A percentile compares a stretch with the other conserved stretches of the same genome.
phyloP scores from a whole-genome alignment of 37 sponge, comb jelly and placozoan species.

The Tethya wilhelma region DNA sequence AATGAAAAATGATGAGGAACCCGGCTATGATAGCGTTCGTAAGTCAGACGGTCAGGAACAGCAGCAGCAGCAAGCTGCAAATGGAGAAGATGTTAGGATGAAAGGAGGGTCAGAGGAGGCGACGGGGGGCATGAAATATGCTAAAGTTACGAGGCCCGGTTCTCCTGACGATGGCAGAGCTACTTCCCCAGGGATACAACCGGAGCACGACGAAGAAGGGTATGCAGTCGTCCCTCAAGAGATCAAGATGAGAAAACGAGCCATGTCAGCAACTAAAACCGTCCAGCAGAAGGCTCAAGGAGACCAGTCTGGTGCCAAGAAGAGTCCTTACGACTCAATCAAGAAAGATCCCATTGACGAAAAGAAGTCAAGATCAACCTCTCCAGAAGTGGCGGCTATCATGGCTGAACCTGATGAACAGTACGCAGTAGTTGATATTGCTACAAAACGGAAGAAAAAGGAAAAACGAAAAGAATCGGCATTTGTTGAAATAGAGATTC shows the following conservation, averaged over 20 bases:
- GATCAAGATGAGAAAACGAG: slow-evolving; percentile 59
- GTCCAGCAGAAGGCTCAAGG: neutral
- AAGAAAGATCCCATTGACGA: neutral
- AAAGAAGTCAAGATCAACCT: neutral
- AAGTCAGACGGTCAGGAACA: neutral
- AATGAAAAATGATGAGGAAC: neutral
- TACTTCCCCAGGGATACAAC: neutral
- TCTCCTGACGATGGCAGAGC: neutral
- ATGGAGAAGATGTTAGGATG: neutral
- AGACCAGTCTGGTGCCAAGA: neutral
- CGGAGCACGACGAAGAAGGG: slow-evolving; percentile 58
- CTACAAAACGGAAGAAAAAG: neutral
- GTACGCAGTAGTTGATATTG: slow-evolving; percentile 37
- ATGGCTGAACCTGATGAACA: slow-evolving; percentile 3
- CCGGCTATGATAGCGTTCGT: slow-evolving; percentile 48
- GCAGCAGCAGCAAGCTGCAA: neutral
- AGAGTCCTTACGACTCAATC: neutral
- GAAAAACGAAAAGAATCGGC: neutral
- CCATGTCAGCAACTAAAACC: slow-evolving; percentile 32
- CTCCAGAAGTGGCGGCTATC: neutral
- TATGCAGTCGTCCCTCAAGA: slow-evolving; percentile 68
- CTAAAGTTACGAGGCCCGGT: neutral
- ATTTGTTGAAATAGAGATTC: neutral
- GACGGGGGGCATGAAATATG: neutral
- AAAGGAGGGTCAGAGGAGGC: neutral